Percentiles rank a stretch among this genome's conserved stretches.
Conservation (phyloP, 2,113 vertebrate genomes). For the Engraulis encrasicolus region DNA sequence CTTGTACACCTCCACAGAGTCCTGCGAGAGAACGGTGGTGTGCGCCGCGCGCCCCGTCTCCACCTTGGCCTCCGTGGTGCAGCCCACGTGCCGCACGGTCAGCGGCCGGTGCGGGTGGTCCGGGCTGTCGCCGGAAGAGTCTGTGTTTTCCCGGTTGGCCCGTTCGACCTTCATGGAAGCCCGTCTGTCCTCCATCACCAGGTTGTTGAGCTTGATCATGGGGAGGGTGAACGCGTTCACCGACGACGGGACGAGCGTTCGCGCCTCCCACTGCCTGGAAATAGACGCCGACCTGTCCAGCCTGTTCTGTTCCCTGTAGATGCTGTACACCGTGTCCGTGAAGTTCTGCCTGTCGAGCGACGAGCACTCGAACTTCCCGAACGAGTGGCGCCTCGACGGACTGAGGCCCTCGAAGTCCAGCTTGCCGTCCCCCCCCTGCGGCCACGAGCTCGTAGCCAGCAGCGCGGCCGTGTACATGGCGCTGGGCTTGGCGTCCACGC, state of each 20-base stretch:
- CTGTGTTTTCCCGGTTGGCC: conserved; percentile 44
- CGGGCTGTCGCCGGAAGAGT: conserved; percentile 38
- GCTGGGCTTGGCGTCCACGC: conserved; percentile 74
- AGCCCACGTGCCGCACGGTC: conserved; percentile 17
- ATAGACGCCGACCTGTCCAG: conserved; percentile 30
- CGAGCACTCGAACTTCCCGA: conserved; percentile 38
- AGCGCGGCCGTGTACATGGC: conserved; percentile 74
- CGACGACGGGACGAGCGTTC: conserved; percentile 77
- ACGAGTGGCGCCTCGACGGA: conserved; percentile 57
- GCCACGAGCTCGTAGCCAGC: conserved; percentile 78
- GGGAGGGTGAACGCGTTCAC: conserved; percentile 82
- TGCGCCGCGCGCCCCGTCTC: conserved; percentile 45
- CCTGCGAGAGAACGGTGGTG: conserved; percentile 41
- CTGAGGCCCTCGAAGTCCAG: conserved; percentile 54
- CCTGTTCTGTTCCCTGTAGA: conserved; percentile 72
- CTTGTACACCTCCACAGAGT: conserved; percentile 66
- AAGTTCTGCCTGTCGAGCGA: conserved; percentile 63
- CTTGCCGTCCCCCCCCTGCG: conserved; percentile 60
- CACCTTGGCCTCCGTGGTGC: conserved; percentile 48
- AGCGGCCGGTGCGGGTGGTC: conserved; percentile 21
- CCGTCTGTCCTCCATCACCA: conserved; percentile 53
- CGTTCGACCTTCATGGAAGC: conserved; percentile 55
- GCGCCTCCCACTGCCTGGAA: conserved; percentile 62
- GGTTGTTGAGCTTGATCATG: conserved; percentile 68
- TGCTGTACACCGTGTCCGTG: conserved; percentile 83